phyloP scores from a whole-genome alignment of 2,888 invertebrate genomes.

The Didymodactylos carnosus region DNA sequence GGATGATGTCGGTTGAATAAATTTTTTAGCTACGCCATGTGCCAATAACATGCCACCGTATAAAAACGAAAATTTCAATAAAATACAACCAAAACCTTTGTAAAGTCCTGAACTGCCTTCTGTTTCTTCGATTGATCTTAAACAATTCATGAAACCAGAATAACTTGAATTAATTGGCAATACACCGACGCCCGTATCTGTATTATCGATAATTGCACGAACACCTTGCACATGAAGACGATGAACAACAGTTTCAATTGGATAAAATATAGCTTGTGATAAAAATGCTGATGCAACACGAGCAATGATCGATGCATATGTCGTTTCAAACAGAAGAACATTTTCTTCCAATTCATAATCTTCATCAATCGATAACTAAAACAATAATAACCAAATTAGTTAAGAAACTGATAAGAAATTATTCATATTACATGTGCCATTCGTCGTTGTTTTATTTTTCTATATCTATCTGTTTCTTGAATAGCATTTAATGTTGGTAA shows the following conservation, averaged over 20 bases:
- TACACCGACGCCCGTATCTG: conserved; percentile 75
- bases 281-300: background rate
- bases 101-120: conserved; percentile 76
- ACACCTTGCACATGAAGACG: conserved; percentile 65
- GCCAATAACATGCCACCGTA: conserved; percentile 33
- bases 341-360: background rate
- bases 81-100: conserved; percentile 85
- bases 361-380: background rate
- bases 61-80: conserved; percentile 70
- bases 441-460: background rate
- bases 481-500: background rate
- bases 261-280: conserved; percentile 41
- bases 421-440: background rate
- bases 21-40: background rate
- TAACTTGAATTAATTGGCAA: conserved; percentile 70
- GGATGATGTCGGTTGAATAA: background rate
- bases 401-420: background rate
- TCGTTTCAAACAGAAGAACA: background rate
- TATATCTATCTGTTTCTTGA: background rate
- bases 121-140: conserved; percentile 56
- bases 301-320: background rate
- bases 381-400: background rate
- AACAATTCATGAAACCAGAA: conserved; percentile 70
- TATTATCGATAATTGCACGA: conserved; percentile 83
- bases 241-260: conserved; percentile 81